Evolutionary conservation across 1,140 invertebrate species (phyloP), one percentile per base, ranked within the genome.

Genomic region (Aphidius ervi): DNA sequence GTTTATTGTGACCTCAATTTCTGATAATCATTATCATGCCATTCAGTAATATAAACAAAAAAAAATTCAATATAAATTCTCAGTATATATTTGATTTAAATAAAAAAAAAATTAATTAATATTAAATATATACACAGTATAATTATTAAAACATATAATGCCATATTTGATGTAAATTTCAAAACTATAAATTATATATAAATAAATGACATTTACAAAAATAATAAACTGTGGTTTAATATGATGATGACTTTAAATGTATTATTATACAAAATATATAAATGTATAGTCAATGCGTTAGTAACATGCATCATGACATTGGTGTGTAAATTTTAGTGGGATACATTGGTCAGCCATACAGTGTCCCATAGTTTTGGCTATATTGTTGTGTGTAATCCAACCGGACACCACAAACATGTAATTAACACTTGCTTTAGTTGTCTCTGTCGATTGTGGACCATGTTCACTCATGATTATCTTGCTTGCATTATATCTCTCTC

Each of bases 361-460:
- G 61, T 58, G 73, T 70, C 74, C 74, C 71, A 75, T 78, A 77
- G 76, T 78, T 79, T 80, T 70, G 76, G 75, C 16, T 16, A 16
- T 16, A 16, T 74, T 77, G 71, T 75, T 76, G 71, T 71, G 75
- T 76, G 75, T 80, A 77, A 80, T 80, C 76, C 77, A 76, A 69
- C 71, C 70, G 76, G 76, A 78, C 74, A 75, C 77, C 77, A 73
- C 74, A 79, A 79, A 80, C 77, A 79, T 76, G 77, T 80, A 80
- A 80, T 79, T 78, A 79, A 79, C 78, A 79, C 77, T 72, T 75
- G 71, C 73, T 73, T 69, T 69, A 73, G 71, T 67, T 58, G 68
- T 68, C 70, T 63, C 69, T 59, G 48, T 61, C 63, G 43, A 53
- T 45, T 53, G 58, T 37, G 42, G 50, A 54, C 42, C 58, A 20